Conservation (phyloP, 2,888 invertebrate species). For the Drosophila cognata region DNA sequence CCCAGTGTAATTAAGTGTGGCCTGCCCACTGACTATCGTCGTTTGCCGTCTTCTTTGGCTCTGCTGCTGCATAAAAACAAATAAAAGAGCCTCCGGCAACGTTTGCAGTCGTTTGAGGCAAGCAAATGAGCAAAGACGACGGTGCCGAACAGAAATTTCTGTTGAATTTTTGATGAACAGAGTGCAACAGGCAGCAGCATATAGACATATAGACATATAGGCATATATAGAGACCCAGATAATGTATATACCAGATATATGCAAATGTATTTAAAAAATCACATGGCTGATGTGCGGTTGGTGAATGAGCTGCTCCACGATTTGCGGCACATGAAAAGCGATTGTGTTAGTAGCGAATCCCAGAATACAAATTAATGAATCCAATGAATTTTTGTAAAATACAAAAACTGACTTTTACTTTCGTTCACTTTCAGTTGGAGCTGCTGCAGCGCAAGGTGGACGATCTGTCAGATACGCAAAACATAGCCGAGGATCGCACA, state of each 20-base stretch:
- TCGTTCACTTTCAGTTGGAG: constrained; percentile 90
- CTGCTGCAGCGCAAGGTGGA: constrained; percentile 96
- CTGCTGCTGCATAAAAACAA: constrained; percentile 43
- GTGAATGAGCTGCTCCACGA: constrained; percentile 84
- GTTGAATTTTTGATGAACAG: constrained; percentile 43
- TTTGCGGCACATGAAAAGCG: constrained; percentile 82
- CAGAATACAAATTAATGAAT: neutral
- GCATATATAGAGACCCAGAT: constrained; percentile 44
- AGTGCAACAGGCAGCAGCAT: constrained; percentile 17
- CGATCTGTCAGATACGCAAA: constrained; percentile 94
- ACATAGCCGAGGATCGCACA: constrained; percentile 94
- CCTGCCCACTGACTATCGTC: constrained; percentile 36
- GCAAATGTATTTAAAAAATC: constrained; percentile 84
- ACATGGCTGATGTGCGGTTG: constrained; percentile 83
- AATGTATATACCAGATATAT: constrained; percentile 59
- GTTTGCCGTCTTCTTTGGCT: constrained; percentile 35
- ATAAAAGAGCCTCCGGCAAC: constrained; percentile 47
- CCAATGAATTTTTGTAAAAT: neutral
- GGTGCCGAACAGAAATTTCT: constrained; percentile 35
- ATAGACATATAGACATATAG: neutral
- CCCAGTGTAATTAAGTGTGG: constrained; percentile 70
- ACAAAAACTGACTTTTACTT: neutral
- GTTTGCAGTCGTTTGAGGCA: constrained; percentile 61
- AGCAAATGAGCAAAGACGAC: constrained; percentile 72
- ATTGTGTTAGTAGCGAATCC: constrained; percentile 82